Base-by-base conservation (phyloP, 2,888 invertebrate species). In the Ethmia dodecea region DNA sequence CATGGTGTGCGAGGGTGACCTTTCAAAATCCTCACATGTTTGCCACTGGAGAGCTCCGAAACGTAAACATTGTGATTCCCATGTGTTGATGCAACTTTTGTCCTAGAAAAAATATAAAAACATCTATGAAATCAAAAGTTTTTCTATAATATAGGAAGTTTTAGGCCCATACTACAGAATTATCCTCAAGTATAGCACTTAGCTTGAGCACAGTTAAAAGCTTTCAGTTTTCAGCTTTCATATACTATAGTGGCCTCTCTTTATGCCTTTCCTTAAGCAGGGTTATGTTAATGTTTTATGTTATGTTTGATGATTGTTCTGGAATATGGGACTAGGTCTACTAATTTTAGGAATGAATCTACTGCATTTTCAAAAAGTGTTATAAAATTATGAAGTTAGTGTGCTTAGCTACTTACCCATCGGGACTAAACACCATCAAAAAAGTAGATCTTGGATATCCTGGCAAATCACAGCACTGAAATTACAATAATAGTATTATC, bases 1-100 rank as follows among this genome's bases (percentile, higher is more conserved):
- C 96, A 96, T 1, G 96, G 96, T 9, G 95, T 96, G 20, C 96
- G 87, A 1, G 94, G 94, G 74, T 96, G 96, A 0, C 95, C 95
- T 22, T 89, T 88, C 34, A 96, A 71, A 24, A 92, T 93, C 52
- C 91, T 90, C 13, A 94, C 89, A 61, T 94, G 92, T 63, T 92
- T 92, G 0, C 94, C 94, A 53, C 90, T 94, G 12, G 90, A 88
- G 25, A 95, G 73, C 60, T 95, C 94, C 10, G 93, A 93, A 15
- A 96, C 92, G 68, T 95, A 94, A 18, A 96, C 92, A 68, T 93
- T 92, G 66, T 96, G 96, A 71, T 96, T 95, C 12, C 95, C 95
- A 81, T 96, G 95, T 1, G 95, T 93, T 5, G 95, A 95, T 28
- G 95, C 96, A 32, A 94, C 90, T 80, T 91, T 92, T 6, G 91